A percentile compares a stretch with the other conserved stretches of the same genome.
These are phyloP conservation scores for Agapornis canus DNA, from an alignment of 2,797 vertebrate species.

Conservation along the genomic window DNA sequence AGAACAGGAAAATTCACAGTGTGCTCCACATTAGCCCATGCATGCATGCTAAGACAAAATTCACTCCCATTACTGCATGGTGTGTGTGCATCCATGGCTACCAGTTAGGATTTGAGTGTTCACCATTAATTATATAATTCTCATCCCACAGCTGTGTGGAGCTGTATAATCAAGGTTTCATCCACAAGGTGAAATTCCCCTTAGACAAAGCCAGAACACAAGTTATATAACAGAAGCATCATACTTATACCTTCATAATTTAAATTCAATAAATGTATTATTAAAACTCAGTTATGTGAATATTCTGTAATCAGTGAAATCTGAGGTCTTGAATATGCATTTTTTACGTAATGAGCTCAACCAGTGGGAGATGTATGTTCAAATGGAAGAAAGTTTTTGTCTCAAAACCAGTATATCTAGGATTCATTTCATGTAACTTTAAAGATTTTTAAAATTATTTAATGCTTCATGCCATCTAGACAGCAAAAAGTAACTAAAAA, in stretches of 20 bases:
- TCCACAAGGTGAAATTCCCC: not conserved
- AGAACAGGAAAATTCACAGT: slow-evolving; percentile 13
- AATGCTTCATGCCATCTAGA: not conserved
- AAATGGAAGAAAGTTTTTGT: not conserved
- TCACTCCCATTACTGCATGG: slow-evolving; percentile 18
- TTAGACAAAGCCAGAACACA: not conserved
- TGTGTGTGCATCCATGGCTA: not conserved
- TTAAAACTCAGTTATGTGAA: not conserved
- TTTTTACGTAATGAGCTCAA: not conserved
- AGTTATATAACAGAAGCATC: not conserved
- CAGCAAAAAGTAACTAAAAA: not conserved
- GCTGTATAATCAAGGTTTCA: not conserved
- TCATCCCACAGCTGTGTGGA: not conserved
- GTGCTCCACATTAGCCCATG: slow-evolving; percentile 31
- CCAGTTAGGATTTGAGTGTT: not conserved
- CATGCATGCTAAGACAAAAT: slow-evolving; percentile 38
- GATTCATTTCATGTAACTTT: not conserved
- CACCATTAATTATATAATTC: not conserved
- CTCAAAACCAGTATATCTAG: not conserved
- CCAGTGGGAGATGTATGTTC: not conserved
- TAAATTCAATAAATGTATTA: not conserved
- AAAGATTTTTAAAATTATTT: not conserved
- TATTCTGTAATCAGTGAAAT: not conserved
- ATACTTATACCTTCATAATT: not conserved
- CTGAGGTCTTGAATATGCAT: not conserved